Evolutionary conservation across 2,888 invertebrate genomes (phyloP).

Genomic region (Eristalinus sepulchralis): DNA sequence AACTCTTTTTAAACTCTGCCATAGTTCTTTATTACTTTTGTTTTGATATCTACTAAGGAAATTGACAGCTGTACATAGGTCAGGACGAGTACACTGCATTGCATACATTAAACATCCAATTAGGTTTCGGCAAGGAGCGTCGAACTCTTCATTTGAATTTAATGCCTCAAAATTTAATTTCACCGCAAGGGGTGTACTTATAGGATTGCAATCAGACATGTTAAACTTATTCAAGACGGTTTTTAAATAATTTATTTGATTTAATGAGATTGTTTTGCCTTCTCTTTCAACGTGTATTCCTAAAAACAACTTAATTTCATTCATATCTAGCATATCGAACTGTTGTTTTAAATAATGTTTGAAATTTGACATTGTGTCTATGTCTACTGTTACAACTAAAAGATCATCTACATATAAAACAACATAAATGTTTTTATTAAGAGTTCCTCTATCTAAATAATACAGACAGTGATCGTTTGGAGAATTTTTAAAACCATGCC

Average conservation of each 20-base stretch:
- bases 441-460: slow-evolving; percentile 22
- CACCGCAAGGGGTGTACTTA: slow-evolving; percentile 68
- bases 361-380: slow-evolving; percentile 49
- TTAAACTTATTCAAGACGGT: slow-evolving; percentile 72
- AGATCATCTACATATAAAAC: slow-evolving; percentile 72
- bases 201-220: slow-evolving; percentile 65
- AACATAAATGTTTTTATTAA: slow-evolving; percentile 65
- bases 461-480: slow-evolving; percentile 65
- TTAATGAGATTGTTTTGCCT: not conserved
- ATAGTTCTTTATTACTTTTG: slow-evolving; percentile 22
- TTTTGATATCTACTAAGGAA: slow-evolving; percentile 39
- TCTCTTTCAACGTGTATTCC: slow-evolving; percentile 14
- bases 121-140: slow-evolving; percentile 62
- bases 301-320: slow-evolving; percentile 11
- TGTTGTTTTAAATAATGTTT: slow-evolving; percentile 63
- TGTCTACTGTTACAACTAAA: slow-evolving; percentile 20
- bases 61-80: slow-evolving; percentile 44
- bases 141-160: slow-evolving; percentile 70
- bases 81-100: slow-evolving; percentile 62
- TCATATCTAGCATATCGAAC: slow-evolving; percentile 23
- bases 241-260: slow-evolving; percentile 56
- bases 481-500: slow-evolving; percentile 41
- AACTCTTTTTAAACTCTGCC: slow-evolving; percentile 33
- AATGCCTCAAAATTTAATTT: slow-evolving; percentile 71
- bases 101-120: slow-evolving; percentile 68